Conservation (phyloP, 2,888 invertebrate species). For the Theretra japonica region DNA sequence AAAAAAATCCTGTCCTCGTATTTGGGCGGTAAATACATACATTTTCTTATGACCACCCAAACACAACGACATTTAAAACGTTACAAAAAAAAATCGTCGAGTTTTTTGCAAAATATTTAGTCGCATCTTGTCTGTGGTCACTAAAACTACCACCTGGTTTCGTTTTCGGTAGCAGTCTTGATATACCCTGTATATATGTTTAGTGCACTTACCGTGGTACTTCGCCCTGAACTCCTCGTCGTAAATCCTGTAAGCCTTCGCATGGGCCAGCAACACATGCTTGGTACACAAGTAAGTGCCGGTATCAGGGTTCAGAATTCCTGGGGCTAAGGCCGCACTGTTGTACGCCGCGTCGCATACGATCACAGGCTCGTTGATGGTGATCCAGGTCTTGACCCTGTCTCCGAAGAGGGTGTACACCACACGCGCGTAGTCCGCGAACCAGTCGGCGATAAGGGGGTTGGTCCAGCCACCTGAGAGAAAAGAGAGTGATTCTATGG, state of each 20-base stretch:
- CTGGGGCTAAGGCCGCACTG: constrained; percentile 34
- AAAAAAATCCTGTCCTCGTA: too few relatives aligned
- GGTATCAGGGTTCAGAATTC: constrained; percentile 31
- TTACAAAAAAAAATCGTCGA: too few relatives aligned
- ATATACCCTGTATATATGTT: too few relatives aligned
- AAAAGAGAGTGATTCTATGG: too few relatives aligned
- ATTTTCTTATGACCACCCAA: too few relatives aligned
- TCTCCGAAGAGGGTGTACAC: constrained; percentile 82
- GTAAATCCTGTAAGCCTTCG: constrained; percentile 83
- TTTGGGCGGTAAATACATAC: too few relatives aligned
- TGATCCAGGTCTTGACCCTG: constrained; percentile 87
- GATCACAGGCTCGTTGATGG: constrained; percentile 87
- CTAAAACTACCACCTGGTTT: too few relatives aligned
- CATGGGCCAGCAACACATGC: constrained; percentile 87
- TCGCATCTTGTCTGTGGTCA: too few relatives aligned
- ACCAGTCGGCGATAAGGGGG: constrained; percentile 82
- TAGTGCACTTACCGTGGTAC: constrained; percentile 75
- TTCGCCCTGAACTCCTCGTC: constrained; percentile 73
- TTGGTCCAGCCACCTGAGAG: constrained; percentile 86
- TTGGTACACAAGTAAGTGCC: constrained; percentile 64
- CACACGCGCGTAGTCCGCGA: constrained; percentile 83
- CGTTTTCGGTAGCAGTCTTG: too few relatives aligned
- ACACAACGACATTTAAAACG: too few relatives aligned
- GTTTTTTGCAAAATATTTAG: too few relatives aligned
- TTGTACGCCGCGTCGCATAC: constrained; percentile 41